Conservation (phyloP, 2,113 vertebrate genomes). For the Bufo bufo region DNA sequence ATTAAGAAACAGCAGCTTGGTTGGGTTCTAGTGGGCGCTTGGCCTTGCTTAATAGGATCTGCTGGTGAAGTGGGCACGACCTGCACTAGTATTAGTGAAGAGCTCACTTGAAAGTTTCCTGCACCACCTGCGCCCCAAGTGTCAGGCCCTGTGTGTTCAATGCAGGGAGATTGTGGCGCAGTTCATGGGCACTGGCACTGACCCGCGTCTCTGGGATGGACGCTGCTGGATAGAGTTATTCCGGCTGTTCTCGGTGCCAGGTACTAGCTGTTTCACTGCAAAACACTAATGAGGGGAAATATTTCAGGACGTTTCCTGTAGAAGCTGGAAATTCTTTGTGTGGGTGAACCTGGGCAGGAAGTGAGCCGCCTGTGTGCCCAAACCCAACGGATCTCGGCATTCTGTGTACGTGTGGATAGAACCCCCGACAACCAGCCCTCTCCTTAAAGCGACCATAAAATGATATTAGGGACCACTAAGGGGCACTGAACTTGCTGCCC, state of each 20-base stretch:
- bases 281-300: background rate
- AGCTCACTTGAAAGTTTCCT: conserved; percentile 74
- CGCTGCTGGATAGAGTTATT: background rate
- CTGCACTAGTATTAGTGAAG: conserved; percentile 66
- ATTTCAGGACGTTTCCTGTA: background rate
- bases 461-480: too few species aligned
- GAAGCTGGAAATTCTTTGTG: background rate
- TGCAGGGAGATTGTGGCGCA: too few species aligned
- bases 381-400: background rate
- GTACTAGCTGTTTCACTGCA: background rate
- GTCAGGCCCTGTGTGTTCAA: conserved; percentile 62
- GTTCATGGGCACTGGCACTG: background rate
- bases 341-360: conserved; percentile 10
- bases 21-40: conserved; percentile 76
- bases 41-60: conserved; percentile 81
- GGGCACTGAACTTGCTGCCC: too few species aligned
- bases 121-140: conserved; percentile 74
- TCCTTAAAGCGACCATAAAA: background rate
- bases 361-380: background rate
- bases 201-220: background rate
- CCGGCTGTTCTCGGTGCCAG: background rate
- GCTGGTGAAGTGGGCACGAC: conserved; percentile 72
- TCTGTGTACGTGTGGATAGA: too few species aligned
- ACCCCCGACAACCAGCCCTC: too few species aligned
- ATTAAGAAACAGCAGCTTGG: conserved; percentile 76